Percentiles rank a stretch among this genome's conserved stretches.
Evolutionary conservation across 1,140 invertebrate species (phyloP).

Genomic region (Drosophila aff.): DNA sequence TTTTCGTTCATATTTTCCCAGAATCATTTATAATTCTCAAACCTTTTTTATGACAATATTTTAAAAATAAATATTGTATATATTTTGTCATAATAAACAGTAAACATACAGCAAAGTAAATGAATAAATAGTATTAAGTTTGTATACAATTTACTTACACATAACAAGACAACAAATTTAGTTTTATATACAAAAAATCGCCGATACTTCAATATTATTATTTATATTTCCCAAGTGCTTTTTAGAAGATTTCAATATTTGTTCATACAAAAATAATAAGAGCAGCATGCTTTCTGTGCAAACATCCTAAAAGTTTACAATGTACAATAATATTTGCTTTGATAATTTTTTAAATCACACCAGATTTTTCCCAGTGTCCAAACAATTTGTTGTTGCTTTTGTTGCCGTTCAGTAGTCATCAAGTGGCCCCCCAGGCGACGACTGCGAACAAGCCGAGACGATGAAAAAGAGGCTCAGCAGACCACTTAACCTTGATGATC

Average conservation of each 20-base stretch:
- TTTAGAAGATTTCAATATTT: background rate
- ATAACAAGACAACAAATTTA: too few relatives aligned
- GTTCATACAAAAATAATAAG: background rate
- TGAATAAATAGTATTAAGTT: too few relatives aligned
- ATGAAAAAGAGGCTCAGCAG: conserved; percentile 39
- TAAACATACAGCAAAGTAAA: too few relatives aligned
- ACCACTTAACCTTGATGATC: conserved; percentile 75
- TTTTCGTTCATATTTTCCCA: too few relatives aligned
- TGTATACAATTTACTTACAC: too few relatives aligned
- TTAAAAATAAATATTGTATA: background rate
- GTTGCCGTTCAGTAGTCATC: conserved; percentile 44
- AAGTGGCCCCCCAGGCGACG: conserved; percentile 40
- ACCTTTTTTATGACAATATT: background rate
- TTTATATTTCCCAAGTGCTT: background rate
- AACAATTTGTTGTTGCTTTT: conserved; percentile 27
- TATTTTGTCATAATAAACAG: background rate
- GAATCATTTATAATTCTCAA: background rate
- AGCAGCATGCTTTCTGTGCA: background rate
- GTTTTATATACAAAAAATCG: too few relatives aligned
- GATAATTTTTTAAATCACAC: background rate
- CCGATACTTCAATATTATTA: too few relatives aligned
- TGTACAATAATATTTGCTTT: too few relatives aligned
- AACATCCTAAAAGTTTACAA: background rate
- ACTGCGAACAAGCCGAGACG: conserved; percentile 47
- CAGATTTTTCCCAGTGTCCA: background rate